These are phyloP conservation scores for Channa argus DNA, from an alignment of 2,113 vertebrate species.

Conservation along the genomic window DNA sequence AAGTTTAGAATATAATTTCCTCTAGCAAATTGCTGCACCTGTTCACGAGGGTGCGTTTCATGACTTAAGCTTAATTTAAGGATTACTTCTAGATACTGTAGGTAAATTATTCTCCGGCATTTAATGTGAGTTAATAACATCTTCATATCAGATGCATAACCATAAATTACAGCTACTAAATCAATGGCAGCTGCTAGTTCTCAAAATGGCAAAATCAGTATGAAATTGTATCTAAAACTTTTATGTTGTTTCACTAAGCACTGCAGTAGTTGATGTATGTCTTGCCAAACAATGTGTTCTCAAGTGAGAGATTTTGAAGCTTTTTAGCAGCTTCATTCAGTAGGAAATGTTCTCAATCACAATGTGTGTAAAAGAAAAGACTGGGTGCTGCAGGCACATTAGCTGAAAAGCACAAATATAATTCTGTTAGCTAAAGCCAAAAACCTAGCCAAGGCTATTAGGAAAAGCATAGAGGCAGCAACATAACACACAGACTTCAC, in stretches of 20 bases:
- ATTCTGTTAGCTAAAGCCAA: neutral
- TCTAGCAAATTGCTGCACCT: neutral
- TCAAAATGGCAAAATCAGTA: neutral
- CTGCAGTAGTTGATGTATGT: neutral
- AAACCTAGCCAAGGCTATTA: neutral
- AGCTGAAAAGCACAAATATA: constrained; percentile 19
- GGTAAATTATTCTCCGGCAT: too few species aligned
- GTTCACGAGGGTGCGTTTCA: too few species aligned
- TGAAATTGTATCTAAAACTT: neutral
- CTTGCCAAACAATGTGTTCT: neutral
- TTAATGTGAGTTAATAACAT: too few species aligned
- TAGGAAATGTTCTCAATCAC: neutral
- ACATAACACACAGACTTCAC: neutral
- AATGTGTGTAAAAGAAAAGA: neutral
- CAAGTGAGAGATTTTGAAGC: neutral
- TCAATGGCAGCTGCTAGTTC: too few species aligned
- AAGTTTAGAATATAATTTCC: neutral
- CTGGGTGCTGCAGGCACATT: neutral
- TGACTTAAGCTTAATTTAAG: too few species aligned
- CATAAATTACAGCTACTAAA: too few species aligned
- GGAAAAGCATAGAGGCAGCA: neutral
- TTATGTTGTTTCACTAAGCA: too few species aligned
- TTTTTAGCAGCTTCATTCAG: too few species aligned
- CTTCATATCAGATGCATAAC: too few species aligned
- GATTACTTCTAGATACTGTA: too few species aligned